Base-by-base conservation (phyloP, 2,888 invertebrate genomes). In the Diploptera punctata region DNA sequence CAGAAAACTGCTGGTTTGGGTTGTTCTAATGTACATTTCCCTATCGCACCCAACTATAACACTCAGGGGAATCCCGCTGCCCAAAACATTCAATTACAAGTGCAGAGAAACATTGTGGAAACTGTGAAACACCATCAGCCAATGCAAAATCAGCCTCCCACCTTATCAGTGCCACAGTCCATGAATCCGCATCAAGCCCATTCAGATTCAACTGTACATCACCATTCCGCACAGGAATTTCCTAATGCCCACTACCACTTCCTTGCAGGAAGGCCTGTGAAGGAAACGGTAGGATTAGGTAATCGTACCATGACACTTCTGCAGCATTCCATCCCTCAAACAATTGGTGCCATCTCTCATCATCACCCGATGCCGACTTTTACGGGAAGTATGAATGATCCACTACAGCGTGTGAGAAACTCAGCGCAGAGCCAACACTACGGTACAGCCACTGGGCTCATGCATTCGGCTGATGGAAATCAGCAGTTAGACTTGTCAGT, bases 401-500 rank as follows among this genome's bases (percentile, higher is more conserved):
- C 65, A n/a, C 29, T 70, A 29, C 70, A 70, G 33, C 70, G 70
- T 49, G 62, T 49, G 3, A 61, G 70, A 21, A 52, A 49, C 49
- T 49, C 70, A 1, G 29, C 62, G 10, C 70, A 61, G 31, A 49
- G 49, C 13, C 70, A 70, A 16, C 70, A 70, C 19, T 70, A 70
- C 29, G 65, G 65, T 16, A 29, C 65, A 65, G 31, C 62, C 24
- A 52, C 62, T 7, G 54, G 52, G 7, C 70, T 70, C 7, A 65
- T 70, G 70, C 70, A 70, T 38, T 49, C 49, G 3, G 57, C 54
- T 26, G 52, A 65, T 47, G 52, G 33, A 24, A 44, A 29, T 21
- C 74, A 74, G 33, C 74, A 74, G 38, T 33, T 71, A 16, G 71
- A 71, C 33, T 49, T 70, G n/a, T 70, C 70, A 31, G 71, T 71